Evolutionary conservation across 2,797 vertebrate species (phyloP), one percentile per base, ranked within the genome.

Genomic region (Brotula barbata): DNA sequence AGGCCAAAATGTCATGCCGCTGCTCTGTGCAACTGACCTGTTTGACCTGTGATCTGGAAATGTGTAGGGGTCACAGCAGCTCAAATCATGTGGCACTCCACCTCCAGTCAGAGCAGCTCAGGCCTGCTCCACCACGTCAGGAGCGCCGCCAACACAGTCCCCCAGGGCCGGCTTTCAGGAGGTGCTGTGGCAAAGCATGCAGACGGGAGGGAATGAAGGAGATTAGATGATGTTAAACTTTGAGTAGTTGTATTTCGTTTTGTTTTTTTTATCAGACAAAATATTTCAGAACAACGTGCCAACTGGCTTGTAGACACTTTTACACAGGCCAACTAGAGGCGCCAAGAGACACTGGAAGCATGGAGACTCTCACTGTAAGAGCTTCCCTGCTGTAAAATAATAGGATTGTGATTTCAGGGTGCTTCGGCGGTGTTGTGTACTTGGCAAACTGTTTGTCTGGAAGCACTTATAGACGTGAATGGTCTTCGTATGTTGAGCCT

Each of bases 391-490:
- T n/a, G n/a, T n/a, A n/a, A n/a, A n/a, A n/a, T n/a, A n/a, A n/a
- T n/a, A n/a, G n/a, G n/a, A n/a, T n/a, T n/a, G n/a, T n/a, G n/a
- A n/a, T n/a, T n/a, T n/a, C n/a, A n/a, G n/a, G n/a, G n/a, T n/a
- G n/a, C n/a, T n/a, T n/a, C n/a, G n/a, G n/a, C n/a, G n/a, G n/a
- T n/a, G n/a, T n/a, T n/a, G n/a, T n/a, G n/a, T n/a, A n/a, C n/a
- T n/a, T n/a, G n/a, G n/a, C n/a, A n/a, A n/a, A n/a, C n/a, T n/a
- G 22, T 20, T 9, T 23, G 0, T 72, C 78, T 86, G 80, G 75
- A 70, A 75, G 51, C 64, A 77, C 57, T 78, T 73, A 53, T 11
- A 45, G 14, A 36, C 61, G 60, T 53, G 73, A 84, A 82, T 86
- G 39, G 43, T 40, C 58, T 83, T 69, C 61, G 7, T 51, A 74